phyloP scores from a whole-genome alignment of 1,140 invertebrate genomes.

The Carposina sasakii region DNA sequence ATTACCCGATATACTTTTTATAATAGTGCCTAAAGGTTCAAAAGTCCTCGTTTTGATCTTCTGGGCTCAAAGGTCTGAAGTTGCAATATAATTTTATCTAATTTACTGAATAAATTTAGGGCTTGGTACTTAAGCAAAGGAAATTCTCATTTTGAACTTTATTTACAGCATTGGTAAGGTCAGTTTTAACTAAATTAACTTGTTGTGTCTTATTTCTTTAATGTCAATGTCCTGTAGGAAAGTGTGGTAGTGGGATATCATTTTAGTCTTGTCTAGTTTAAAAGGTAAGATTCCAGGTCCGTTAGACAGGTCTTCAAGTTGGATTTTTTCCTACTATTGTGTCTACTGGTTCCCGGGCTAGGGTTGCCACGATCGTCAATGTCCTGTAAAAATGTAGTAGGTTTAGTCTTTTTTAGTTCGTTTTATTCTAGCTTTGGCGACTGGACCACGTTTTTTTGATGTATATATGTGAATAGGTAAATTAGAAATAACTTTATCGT shows the following conservation, averaged over 20 bases:
- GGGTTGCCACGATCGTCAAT: too few species aligned
- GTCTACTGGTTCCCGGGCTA: too few species aligned
- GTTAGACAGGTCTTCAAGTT: not conserved
- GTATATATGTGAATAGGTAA: conserved; percentile 8
- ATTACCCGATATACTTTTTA: conserved; percentile 4
- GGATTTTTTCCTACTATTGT: too few species aligned
- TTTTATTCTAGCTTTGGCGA: not conserved
- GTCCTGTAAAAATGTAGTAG: not conserved
- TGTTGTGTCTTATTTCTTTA: not conserved
- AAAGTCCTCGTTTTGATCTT: not conserved
- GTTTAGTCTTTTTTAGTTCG: not conserved
- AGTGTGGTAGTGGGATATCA: conserved; percentile 1
- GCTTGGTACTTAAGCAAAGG: not conserved
- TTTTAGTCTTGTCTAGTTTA: not conserved
- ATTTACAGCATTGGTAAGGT: too few species aligned
- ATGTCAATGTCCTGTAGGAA: conserved; percentile 8
- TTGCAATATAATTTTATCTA: not conserved
- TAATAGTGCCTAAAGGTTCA: conserved; percentile 2
- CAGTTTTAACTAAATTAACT: too few species aligned
- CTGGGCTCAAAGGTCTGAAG: not conserved
- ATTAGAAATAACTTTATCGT: not conserved
- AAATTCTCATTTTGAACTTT: not conserved
- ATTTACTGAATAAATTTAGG: not conserved
- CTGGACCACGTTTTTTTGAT: conserved; percentile 3
- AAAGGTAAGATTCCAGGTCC: conserved; percentile 6